phyloP scores from a whole-genome alignment of 2,113 vertebrate species.

The Oenanthe oenanthe region DNA sequence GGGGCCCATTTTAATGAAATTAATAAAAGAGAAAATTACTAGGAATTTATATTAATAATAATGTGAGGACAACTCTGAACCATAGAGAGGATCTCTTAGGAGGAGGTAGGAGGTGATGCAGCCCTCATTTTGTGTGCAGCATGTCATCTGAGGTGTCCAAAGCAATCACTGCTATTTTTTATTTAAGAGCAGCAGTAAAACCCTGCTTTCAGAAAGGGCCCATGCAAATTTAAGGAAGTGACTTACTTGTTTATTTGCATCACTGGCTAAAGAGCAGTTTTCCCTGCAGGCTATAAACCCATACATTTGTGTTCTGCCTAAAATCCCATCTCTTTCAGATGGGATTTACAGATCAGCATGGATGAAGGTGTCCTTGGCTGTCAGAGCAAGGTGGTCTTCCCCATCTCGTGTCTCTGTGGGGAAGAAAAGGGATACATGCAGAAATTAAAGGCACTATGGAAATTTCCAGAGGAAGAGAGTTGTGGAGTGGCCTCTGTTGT shows the following conservation, averaged over 20 bases:
- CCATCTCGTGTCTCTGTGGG: neutral
- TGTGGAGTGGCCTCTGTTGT: constrained; percentile 10
- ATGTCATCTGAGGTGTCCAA: neutral
- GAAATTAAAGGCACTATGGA: neutral
- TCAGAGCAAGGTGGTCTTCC: neutral
- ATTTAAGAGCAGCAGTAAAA: constrained; percentile 32
- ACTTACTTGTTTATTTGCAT: constrained; percentile 49
- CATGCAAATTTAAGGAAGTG: constrained; percentile 45
- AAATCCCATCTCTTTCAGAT: neutral
- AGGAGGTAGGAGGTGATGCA: neutral
- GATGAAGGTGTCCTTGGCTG: neutral
- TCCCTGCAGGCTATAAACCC: constrained; percentile 34
- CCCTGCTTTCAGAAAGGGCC: neutral
- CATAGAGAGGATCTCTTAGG: neutral
- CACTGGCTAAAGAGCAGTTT: constrained; percentile 44
- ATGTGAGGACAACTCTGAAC: neutral
- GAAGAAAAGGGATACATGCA: neutral
- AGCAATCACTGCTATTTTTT: constrained; percentile 21
- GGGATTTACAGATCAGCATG: neutral
- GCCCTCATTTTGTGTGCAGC: neutral
- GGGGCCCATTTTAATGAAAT: neutral
- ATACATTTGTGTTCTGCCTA: neutral
- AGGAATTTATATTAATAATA: neutral
- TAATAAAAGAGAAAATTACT: neutral
- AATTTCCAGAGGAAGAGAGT: neutral